A percentile compares a stretch with the other conserved stretches of the same genome.
phyloP scores from a whole-genome alignment of 2,888 invertebrate species.

The Cyrtodaria siliqua region DNA sequence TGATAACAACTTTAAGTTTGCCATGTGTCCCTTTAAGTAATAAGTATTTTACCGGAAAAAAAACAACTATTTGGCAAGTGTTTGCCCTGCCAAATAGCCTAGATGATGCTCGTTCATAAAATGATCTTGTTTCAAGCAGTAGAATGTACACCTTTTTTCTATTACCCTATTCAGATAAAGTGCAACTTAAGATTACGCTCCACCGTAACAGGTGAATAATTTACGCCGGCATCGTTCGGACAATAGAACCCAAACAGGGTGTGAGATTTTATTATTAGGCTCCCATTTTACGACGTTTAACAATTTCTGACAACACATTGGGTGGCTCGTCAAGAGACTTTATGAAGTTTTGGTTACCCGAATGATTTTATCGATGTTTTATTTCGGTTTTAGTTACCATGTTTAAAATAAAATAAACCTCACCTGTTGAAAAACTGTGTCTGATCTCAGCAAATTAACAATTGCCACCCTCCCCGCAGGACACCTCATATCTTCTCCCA shows the following conservation, averaged over 20 bases:
- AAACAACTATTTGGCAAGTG: no score
- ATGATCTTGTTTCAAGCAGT: no score
- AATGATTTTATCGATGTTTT: conserved; percentile 32
- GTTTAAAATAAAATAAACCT: conserved; percentile 12
- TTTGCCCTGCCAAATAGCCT: no score
- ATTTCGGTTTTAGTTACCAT: conserved; percentile 8
- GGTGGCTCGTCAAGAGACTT: conserved; percentile 31
- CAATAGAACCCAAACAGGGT: not conserved
- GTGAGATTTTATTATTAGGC: not conserved
- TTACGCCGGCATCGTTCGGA: no score
- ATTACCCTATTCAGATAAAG: no score
- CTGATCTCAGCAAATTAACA: conserved; percentile 22
- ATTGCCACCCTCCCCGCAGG: not conserved
- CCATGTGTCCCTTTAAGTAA: no score
- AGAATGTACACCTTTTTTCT: no score
- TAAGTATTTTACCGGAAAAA: no score
- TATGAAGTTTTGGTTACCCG: conserved; percentile 16
- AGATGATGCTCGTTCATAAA: no score
- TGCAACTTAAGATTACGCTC: no score
- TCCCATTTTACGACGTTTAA: not conserved
- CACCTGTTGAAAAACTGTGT: conserved; percentile 20
- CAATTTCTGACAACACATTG: conserved; percentile 5
- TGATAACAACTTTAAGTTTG: no score
- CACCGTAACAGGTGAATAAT: no score
- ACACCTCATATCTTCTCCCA: not conserved